Conservation (phyloP, 2,113 vertebrate genomes). For the Vireo altiloquus region DNA sequence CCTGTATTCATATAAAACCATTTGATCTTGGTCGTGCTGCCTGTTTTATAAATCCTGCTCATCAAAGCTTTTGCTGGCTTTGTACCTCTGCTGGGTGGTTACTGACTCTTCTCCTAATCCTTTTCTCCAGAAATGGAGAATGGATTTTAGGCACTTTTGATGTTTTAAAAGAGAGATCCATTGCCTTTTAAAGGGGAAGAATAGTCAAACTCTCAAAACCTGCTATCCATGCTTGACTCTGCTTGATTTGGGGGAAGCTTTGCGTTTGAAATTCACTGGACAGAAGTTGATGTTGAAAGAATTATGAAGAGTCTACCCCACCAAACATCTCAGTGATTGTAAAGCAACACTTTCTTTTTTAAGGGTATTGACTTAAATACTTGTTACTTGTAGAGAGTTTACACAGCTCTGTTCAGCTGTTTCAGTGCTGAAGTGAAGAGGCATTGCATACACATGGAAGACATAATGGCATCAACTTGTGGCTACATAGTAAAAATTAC, state of each 20-base stretch:
- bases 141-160: neutral
- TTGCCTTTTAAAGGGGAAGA: neutral
- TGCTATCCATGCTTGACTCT: neutral
- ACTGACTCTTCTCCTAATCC: neutral
- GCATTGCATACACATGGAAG: fast-evolving
- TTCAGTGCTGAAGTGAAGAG: neutral
- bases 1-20: neutral
- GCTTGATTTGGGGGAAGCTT: neutral
- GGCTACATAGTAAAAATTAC: neutral
- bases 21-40: neutral
- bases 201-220: neutral
- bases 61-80: neutral
- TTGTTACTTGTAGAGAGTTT: neutral
- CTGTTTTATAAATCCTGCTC: neutral
- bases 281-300: neutral
- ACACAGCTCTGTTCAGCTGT: neutral
- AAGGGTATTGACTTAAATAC: neutral
- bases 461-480: neutral
- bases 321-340: neutral
- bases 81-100: neutral
- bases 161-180: neutral
- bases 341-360: too few relatives aligned
- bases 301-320: neutral
- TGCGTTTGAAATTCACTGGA: neutral
- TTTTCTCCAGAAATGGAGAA: neutral